These are phyloP conservation scores for Folsomia manolachei DNA, from an alignment of 2,888 invertebrate genomes.

Conservation along the genomic window DNA sequence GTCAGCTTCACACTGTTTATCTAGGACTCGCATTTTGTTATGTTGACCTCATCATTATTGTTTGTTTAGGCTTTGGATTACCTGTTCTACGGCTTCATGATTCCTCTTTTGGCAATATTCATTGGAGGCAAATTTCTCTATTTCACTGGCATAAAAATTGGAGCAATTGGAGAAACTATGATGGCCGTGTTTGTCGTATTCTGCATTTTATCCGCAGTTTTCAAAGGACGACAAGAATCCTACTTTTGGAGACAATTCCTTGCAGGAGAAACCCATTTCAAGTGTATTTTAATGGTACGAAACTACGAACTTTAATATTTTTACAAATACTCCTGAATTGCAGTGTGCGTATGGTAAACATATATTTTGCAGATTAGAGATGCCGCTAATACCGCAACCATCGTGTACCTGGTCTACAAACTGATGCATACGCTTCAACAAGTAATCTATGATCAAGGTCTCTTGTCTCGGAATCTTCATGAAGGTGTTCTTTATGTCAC, in stretches of 20 bases:
- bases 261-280: background rate
- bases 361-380: slow-evolving; percentile 3
- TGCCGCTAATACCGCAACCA: background rate
- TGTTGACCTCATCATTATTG: no score
- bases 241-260: slow-evolving; percentile 6
- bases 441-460: background rate
- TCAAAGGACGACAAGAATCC: background rate
- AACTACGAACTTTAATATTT: no score
- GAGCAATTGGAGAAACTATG: background rate
- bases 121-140: background rate
- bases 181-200: background rate
- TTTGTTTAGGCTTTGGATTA: slow-evolving; percentile 31
- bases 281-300: background rate
- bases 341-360: no score
- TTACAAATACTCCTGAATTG: no score
- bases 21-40: slow-evolving; percentile 28
- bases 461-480: background rate
- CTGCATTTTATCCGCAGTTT: background rate
- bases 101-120: background rate
- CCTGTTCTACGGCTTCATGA: slow-evolving; percentile 26
- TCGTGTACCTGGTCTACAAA: background rate
- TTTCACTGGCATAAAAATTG: background rate
- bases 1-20: no score
- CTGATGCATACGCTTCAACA: background rate
- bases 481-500: background rate